phyloP scores from a whole-genome alignment of 1,140 invertebrate genomes.

The Drosophila leontia region DNA sequence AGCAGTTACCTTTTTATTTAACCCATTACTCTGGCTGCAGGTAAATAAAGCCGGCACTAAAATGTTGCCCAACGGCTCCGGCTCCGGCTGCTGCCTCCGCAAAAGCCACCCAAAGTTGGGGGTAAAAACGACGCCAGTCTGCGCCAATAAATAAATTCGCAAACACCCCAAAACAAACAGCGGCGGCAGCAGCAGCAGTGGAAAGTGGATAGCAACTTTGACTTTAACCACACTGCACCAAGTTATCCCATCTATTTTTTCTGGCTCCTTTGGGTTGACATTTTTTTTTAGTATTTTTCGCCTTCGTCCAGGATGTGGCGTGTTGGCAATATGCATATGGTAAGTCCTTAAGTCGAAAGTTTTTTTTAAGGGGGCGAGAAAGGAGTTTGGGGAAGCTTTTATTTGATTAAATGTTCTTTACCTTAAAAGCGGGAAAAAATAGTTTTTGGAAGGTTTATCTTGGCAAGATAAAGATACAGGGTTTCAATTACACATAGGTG shows the following conservation, averaged over 20 bases:
- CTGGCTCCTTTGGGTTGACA: slow-evolving; percentile 46
- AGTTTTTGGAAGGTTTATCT: slow-evolving; percentile 40
- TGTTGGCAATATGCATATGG: slow-evolving; percentile 56
- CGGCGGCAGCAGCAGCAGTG: slow-evolving; percentile 11
- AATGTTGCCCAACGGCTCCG: slow-evolving; percentile 50
- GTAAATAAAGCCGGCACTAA: slow-evolving; percentile 54
- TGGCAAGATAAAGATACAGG: slow-evolving; percentile 12
- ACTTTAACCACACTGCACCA: slow-evolving; percentile 54
- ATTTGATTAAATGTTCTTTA: slow-evolving; percentile 49
- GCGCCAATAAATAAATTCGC: slow-evolving; percentile 64
- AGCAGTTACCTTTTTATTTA: slow-evolving; percentile 62
- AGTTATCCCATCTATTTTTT: slow-evolving; percentile 53
- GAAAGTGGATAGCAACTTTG: slow-evolving; percentile 40
- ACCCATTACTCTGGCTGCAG: slow-evolving; percentile 59
- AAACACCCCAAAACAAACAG: slow-evolving; percentile 62
- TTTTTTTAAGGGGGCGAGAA: background rate
- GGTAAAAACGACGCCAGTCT: slow-evolving; percentile 44
- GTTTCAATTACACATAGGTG: slow-evolving; percentile 32
- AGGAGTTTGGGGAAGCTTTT: slow-evolving; percentile 25
- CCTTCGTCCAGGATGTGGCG: slow-evolving; percentile 33
- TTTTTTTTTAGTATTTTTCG: slow-evolving; percentile 8
- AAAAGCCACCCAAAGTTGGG: slow-evolving; percentile 24
- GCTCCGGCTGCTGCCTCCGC: background rate
- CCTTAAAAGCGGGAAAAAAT: slow-evolving; percentile 41
- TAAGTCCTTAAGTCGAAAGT: slow-evolving; percentile 43